Conservation (phyloP, 2,113 vertebrate genomes). For the Myrmecophaga tridactyla region DNA sequence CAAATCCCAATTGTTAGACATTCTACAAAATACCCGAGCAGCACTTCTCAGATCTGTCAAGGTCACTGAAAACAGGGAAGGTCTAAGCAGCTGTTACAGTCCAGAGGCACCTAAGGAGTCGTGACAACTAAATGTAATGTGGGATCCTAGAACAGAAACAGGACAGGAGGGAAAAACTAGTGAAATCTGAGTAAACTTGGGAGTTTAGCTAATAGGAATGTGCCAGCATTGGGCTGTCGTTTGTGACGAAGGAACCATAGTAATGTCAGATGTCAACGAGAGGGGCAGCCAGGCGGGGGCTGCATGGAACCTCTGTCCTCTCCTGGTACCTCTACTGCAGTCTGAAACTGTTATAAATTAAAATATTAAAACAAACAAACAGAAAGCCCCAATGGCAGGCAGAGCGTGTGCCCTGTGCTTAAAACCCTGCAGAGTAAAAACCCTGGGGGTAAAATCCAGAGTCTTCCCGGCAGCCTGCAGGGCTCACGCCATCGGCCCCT, state of each 20-base stretch:
- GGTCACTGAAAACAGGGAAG: too few species aligned
- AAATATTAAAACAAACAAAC: background rate
- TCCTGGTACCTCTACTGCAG: background rate
- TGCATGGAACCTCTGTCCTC: rapidly evolving
- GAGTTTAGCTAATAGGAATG: rapidly evolving
- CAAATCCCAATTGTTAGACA: background rate
- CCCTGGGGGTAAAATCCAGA: background rate
- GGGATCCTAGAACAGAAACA: background rate
- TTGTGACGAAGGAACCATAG: rapidly evolving
- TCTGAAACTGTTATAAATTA: background rate
- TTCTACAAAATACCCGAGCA: background rate
- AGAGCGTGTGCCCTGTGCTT: background rate
- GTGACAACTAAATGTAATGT: rapidly evolving
- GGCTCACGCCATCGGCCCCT: rapidly evolving
- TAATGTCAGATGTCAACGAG: rapidly evolving
- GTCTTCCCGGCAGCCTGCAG: background rate
- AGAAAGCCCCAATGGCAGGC: background rate
- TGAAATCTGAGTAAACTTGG: rapidly evolving
- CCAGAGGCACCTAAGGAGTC: background rate
- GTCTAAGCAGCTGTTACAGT: background rate
- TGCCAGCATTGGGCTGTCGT: rapidly evolving
- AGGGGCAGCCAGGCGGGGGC: rapidly evolving
- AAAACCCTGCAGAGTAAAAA: background rate
- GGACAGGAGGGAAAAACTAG: rapidly evolving
- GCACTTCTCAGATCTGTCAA: background rate